Evolutionary conservation across 1,140 invertebrate genomes (phyloP).

Genomic region (Semibalanus balanoides): DNA sequence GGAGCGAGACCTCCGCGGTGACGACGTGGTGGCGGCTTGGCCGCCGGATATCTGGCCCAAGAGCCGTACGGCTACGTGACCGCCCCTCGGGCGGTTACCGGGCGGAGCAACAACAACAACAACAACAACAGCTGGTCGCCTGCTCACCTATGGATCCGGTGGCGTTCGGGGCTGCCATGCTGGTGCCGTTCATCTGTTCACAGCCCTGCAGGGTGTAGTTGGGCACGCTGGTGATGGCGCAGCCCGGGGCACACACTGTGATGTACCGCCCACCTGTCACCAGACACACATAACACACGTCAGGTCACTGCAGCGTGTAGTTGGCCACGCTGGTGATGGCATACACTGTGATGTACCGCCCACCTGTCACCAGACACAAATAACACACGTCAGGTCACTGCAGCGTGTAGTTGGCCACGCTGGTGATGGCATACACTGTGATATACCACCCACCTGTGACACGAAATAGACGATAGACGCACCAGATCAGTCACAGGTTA

Average conservation of each 20-base stretch:
- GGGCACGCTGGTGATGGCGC: slow-evolving; percentile 86
- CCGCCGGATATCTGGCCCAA: too few relatives aligned
- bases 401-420: too few relatives aligned
- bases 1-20: too few relatives aligned
- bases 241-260: slow-evolving; percentile 84
- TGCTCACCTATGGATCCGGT: slow-evolving; percentile 44
- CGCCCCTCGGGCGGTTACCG: too few relatives aligned
- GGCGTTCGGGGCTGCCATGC: slow-evolving; percentile 91
- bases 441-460: slow-evolving; percentile 69
- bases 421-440: slow-evolving; percentile 84
- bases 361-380: slow-evolving; percentile 11
- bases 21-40: too few relatives aligned
- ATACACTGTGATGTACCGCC: neutral
- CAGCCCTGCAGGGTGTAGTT: slow-evolving; percentile 74
- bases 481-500: too few relatives aligned
- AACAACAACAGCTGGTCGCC: too few relatives aligned
- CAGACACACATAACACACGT: too few relatives aligned
- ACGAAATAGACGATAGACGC: too few relatives aligned
- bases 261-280: slow-evolving; percentile 80
- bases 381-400: too few relatives aligned
- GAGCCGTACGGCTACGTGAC: too few relatives aligned
- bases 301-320: slow-evolving; percentile 57
- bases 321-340: slow-evolving; percentile 51
- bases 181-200: slow-evolving; percentile 93
- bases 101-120: too few relatives aligned